Conservation (phyloP, 2,888 invertebrate species). For the Nowickia ferox region DNA sequence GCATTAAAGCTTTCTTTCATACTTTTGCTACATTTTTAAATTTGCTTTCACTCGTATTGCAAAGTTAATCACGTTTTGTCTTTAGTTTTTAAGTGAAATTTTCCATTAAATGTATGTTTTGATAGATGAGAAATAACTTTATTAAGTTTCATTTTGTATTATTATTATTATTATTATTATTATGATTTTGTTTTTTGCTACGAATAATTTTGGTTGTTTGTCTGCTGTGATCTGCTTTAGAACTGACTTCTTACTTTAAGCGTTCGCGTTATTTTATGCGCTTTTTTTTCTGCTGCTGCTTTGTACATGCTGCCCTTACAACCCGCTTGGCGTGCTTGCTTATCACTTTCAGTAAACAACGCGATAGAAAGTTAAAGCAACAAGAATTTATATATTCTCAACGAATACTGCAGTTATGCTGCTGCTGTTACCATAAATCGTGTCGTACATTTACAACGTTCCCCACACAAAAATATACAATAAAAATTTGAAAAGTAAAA, state of each 20-base stretch:
- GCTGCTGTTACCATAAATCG: slow-evolving; percentile 53
- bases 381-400: slow-evolving; percentile 29
- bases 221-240: slow-evolving; percentile 65
- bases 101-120: neutral
- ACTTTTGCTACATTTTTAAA: slow-evolving; percentile 34
- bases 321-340: slow-evolving; percentile 53
- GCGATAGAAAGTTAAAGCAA: slow-evolving; percentile 33
- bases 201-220: slow-evolving; percentile 51
- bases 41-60: slow-evolving; percentile 8
- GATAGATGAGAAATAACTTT: neutral
- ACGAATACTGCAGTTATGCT: slow-evolving; percentile 27
- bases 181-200: neutral
- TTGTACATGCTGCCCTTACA: slow-evolving; percentile 33
- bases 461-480: neutral
- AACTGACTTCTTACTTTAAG: slow-evolving; percentile 69
- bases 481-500: neutral
- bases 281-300: slow-evolving; percentile 49
- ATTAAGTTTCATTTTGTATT: slow-evolving; percentile 38
- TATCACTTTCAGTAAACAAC: slow-evolving; percentile 47
- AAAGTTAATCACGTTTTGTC: slow-evolving; percentile 42
- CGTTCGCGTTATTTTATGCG: slow-evolving; percentile 72
- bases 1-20: slow-evolving; percentile 60
- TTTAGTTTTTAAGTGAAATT: slow-evolving; percentile 20
- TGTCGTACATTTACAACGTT: slow-evolving; percentile 54
- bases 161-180: slow-evolving; percentile 19